phyloP scores from a whole-genome alignment of 2,113 vertebrate genomes.

The Monarcha castaneiventris region DNA sequence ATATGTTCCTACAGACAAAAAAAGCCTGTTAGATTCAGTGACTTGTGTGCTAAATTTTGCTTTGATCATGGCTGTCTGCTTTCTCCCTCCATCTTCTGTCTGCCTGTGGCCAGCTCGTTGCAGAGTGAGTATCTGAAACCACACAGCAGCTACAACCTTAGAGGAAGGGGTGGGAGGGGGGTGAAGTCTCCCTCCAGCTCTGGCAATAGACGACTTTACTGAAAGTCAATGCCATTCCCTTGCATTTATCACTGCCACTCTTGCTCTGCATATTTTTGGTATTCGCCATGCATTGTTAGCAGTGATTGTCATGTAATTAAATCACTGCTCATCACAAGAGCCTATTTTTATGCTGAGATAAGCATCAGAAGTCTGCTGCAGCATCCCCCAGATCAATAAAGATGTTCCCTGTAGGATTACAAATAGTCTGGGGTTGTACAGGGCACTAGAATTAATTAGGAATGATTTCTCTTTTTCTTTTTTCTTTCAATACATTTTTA shows the following conservation, averaged over 20 bases:
- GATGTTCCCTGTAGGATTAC: slow-evolving; percentile 90
- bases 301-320: slow-evolving; percentile 99
- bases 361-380: slow-evolving; percentile 83
- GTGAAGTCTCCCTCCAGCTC: neutral
- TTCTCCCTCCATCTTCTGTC: slow-evolving; percentile 3
- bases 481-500: slow-evolving; percentile 81
- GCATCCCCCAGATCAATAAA: slow-evolving; percentile 90
- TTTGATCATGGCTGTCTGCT: slow-evolving; percentile 17
- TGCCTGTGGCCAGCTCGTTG: neutral
- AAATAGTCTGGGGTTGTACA: slow-evolving; percentile 84
- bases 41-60: slow-evolving; percentile 4
- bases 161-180: neutral
- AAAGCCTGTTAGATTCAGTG: neutral
- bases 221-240: slow-evolving; percentile 73
- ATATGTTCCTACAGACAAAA: neutral
- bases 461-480: slow-evolving; percentile 83
- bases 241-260: slow-evolving; percentile 91
- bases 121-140: neutral
- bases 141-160: neutral
- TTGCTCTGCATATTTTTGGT: slow-evolving; percentile 82
- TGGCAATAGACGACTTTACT: slow-evolving; percentile 61
- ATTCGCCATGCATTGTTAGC: slow-evolving; percentile 87
- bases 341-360: slow-evolving; percentile 93
- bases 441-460: slow-evolving; percentile 93
- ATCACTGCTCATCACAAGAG: slow-evolving; percentile 89